Percentiles rank a stretch among this genome's conserved stretches.
These are phyloP conservation scores for Alligator mississippiensis DNA, from an alignment of 2,113 vertebrate genomes.

Conservation along the genomic window DNA sequence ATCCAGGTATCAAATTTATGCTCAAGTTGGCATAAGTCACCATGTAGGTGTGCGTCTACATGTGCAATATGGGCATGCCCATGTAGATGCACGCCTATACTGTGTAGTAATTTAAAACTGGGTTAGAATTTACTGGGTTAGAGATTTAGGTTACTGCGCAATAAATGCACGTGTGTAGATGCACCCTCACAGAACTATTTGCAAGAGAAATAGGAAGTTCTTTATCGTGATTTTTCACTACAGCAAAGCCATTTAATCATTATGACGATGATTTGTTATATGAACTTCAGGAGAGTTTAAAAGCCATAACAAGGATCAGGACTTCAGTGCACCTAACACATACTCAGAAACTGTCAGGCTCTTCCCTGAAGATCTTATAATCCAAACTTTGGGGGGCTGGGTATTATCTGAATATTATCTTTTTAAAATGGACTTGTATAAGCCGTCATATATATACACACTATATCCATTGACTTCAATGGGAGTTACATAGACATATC, in stretches of 20 bases:
- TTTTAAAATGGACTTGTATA: constrained; percentile 30
- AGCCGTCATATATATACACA: background rate
- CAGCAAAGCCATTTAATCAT: background rate
- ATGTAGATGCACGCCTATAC: background rate
- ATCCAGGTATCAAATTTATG: too few species aligned
- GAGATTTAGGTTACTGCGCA: too few species aligned
- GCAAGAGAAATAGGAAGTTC: background rate
- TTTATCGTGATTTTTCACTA: background rate
- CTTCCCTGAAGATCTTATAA: constrained; percentile 14
- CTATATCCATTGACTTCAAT: constrained; percentile 48
- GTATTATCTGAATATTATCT: constrained; percentile 43
- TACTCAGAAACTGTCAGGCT: constrained; percentile 17
- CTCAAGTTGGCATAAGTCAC: too few species aligned
- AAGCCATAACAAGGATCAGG: background rate
- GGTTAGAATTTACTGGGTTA: too few species aligned
- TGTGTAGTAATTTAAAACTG: too few species aligned
- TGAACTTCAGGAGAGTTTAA: background rate
- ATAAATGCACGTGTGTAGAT: background rate
- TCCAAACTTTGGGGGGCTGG: constrained; percentile 17
- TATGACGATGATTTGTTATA: background rate
- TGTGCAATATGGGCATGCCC: fast-evolving
- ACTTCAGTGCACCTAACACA: constrained; percentile 14
- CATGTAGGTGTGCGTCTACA: too few species aligned
- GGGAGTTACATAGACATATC: constrained; percentile 13
- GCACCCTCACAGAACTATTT: background rate